Conservation (phyloP, 2,797 vertebrate genomes). For the Malurus splendens region DNA sequence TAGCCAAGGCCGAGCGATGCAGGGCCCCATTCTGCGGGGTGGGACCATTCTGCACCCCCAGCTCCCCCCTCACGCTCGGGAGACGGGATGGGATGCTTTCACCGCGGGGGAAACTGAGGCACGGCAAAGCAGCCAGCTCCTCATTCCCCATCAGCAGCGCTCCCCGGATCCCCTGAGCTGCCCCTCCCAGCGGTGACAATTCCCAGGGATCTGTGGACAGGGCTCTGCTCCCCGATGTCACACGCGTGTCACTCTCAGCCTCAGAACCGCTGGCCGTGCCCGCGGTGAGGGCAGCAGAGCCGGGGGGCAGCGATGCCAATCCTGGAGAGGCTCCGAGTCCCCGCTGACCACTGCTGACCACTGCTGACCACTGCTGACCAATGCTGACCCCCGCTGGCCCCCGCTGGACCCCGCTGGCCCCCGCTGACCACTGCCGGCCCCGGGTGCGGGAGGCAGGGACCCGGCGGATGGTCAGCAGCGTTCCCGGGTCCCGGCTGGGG, state of each 20-base stretch:
- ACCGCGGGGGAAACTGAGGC: neutral
- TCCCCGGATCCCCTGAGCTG: neutral
- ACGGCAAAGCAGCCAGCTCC: fast-evolving
- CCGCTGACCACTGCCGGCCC: too few relatives aligned
- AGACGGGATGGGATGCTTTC: fast-evolving
- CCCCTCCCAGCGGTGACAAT: neutral
- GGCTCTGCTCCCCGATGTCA: neutral
- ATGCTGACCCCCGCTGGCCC: too few relatives aligned
- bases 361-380: too few relatives aligned
- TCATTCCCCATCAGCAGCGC: neutral
- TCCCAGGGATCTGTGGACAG: neutral
- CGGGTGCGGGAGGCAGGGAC: neutral
- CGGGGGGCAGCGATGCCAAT: fast-evolving
- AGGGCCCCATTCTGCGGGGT: neutral
- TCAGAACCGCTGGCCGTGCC: fast-evolving
- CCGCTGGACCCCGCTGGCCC: too few relatives aligned
- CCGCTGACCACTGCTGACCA: too few relatives aligned
- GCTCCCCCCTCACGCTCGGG: fast-evolving
- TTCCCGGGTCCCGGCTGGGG: fast-evolving
- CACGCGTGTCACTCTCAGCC: fast-evolving
- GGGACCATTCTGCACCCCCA: neutral
- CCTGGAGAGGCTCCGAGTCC: fast-evolving
- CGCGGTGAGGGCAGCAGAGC: fast-evolving
- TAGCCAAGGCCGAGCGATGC: neutral
- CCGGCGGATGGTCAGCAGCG: too few relatives aligned